Evolutionary conservation across 1,140 invertebrate genomes (phyloP), one percentile per base, ranked within the genome.

Genomic region (Physella acuta): DNA sequence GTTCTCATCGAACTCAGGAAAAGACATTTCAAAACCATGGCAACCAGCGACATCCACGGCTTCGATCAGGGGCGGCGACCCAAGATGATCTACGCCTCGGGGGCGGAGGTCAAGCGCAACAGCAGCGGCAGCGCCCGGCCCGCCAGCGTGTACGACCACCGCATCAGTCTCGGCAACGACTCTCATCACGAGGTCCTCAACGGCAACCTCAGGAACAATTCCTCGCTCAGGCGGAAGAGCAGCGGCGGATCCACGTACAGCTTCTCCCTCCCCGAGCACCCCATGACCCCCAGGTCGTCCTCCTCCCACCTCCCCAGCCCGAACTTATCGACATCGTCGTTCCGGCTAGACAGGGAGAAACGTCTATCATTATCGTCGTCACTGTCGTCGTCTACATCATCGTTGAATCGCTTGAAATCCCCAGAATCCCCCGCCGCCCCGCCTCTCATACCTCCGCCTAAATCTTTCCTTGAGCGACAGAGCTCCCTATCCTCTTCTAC

Each of bases 401-500:
- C 61, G 14, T 49, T 51, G 34, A 44, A 63, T 49, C 30, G 24
- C 1, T 26, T 24, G 30, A 14, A 51, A 3, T 51, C 49, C 1
- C 3, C 28, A 28, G 62, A 64, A 8, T 51, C 39, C 26, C 1
- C 37, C 24, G 28, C 49, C 3, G 16, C 36, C 1, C 62, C 62
- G 4, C 62, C 62, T 8, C 30, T 66, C n/a, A 66, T 66, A 14
- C 52, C 64, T 1, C 44, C 64, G 2, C 64, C 64, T 30, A 56
- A 55, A 20, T 34, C 51, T 14, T 66, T 66, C 37, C 51, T 56
- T 66, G 16, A 56, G 28, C 5, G 64, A 26, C 64, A 66, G 36
- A 24, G 30, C 51, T 56, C 52, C 2, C n/a, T 56, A 20, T 66
- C 64, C 1, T 66, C 64, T 1, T 55, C 51, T 14, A 56, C 64